Percentiles rank a stretch among this genome's conserved stretches.
These are phyloP conservation scores for Dicyrtomina minuta DNA, from an alignment of 2,888 invertebrate genomes.

Conservation along the genomic window DNA sequence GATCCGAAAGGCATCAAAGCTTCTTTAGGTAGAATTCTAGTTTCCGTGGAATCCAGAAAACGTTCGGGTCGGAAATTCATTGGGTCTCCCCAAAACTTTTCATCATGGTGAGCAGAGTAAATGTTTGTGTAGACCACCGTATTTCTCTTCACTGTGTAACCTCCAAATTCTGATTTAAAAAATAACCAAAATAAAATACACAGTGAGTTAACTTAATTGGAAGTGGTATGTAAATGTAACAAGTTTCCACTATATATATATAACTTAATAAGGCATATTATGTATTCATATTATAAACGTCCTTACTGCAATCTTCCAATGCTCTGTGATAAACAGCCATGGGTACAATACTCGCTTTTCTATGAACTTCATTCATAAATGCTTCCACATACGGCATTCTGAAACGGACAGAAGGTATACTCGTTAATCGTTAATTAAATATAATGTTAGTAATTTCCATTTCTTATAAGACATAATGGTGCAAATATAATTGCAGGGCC, in stretches of 20 bases:
- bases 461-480: too few species aligned
- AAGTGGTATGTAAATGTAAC: too few species aligned
- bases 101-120: constrained; percentile 32
- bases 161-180: background rate
- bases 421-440: too few species aligned
- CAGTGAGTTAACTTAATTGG: background rate
- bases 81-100: constrained; percentile 39
- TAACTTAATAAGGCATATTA: background rate
- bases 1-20: constrained; percentile 1
- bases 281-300: background rate
- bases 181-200: background rate
- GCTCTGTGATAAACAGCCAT: background rate
- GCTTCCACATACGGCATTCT: background rate
- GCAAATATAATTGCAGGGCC: too few species aligned
- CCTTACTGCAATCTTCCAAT: background rate
- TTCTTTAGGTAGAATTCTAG: background rate
- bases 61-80: constrained; percentile 36
- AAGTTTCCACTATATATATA: background rate
- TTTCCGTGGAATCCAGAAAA: constrained; percentile 29
- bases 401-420: too few species aligned
- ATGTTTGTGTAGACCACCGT: constrained; percentile 4
- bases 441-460: too few species aligned
- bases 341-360: background rate
- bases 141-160: background rate
- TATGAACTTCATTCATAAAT: constrained; percentile 2